Conservation (phyloP, 2,797 vertebrate genomes). For the Chanos chanos region DNA sequence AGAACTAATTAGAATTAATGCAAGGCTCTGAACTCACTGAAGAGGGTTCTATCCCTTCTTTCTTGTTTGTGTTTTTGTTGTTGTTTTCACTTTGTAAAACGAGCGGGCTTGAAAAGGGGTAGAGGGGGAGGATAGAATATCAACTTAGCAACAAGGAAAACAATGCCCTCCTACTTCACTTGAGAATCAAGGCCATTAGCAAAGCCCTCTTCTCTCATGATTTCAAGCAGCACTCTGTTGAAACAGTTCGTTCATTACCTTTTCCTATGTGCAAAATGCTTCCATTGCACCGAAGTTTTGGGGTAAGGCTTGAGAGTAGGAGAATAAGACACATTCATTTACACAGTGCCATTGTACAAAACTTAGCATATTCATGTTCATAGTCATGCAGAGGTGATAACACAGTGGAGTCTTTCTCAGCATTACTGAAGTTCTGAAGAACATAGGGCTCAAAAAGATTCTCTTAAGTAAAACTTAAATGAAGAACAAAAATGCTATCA, state of each 20-base stretch:
- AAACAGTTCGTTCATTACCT: no score
- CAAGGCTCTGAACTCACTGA: no score
- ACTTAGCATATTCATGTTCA: no score
- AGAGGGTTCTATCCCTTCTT: conserved; percentile 26
- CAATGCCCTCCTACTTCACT: conserved; percentile 53
- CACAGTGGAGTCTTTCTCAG: background rate
- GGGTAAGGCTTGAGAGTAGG: no score
- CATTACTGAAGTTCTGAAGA: background rate
- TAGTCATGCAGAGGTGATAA: background rate
- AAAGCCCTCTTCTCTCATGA: conserved; percentile 46
- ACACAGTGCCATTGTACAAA: no score
- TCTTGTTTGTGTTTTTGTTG: conserved; percentile 72
- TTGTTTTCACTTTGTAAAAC: conserved; percentile 67
- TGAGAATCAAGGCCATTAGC: conserved; percentile 59
- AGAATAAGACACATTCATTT: no score
- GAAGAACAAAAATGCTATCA: conserved; percentile 1
- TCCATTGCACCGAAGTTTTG: no score
- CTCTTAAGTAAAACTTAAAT: conserved; percentile 10
- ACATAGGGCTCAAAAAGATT: background rate
- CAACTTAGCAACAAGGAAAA: conserved; percentile 59
- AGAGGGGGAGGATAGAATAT: conserved; percentile 51
- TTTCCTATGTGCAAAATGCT: no score
- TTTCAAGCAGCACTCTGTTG: conserved; percentile 22
- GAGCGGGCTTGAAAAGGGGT: conserved; percentile 57
- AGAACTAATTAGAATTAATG: conserved; percentile 75